phyloP scores from a whole-genome alignment of 2,113 vertebrate species.

The Pelecanoides urinatrix region DNA sequence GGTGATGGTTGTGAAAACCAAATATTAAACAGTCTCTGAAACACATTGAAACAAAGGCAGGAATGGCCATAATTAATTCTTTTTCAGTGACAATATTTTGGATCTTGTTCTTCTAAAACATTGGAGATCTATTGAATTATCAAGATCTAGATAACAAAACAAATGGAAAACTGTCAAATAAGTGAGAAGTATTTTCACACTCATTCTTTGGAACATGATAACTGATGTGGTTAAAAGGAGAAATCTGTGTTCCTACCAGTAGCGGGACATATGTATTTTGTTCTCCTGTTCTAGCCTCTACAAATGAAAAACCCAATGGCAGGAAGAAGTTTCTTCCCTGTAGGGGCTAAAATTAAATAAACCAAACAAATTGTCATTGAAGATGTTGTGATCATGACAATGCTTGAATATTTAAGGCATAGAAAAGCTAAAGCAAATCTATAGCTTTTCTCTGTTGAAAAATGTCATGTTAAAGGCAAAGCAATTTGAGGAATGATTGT shows the following conservation, averaged over 20 bases:
- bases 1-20: not conserved
- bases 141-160: not conserved
- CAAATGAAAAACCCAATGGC: not conserved
- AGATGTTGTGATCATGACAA: not conserved
- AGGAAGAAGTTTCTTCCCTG: not conserved
- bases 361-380: not conserved
- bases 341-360: not conserved
- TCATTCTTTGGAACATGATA: not conserved
- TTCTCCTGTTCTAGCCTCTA: not conserved
- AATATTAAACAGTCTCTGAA: not conserved
- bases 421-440: not conserved
- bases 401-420: not conserved
- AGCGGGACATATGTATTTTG: not conserved
- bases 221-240: not conserved
- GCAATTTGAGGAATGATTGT: not conserved
- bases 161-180: not conserved
- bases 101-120: not conserved
- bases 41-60: not conserved
- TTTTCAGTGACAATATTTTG: not conserved
- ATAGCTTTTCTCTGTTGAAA: not conserved
- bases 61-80: not conserved
- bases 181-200: not conserved
- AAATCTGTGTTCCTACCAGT: not conserved
- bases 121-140: not conserved
- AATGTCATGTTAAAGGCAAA: not conserved